Conservation (phyloP, 2,888 invertebrate species). For the Luperina testacea region DNA sequence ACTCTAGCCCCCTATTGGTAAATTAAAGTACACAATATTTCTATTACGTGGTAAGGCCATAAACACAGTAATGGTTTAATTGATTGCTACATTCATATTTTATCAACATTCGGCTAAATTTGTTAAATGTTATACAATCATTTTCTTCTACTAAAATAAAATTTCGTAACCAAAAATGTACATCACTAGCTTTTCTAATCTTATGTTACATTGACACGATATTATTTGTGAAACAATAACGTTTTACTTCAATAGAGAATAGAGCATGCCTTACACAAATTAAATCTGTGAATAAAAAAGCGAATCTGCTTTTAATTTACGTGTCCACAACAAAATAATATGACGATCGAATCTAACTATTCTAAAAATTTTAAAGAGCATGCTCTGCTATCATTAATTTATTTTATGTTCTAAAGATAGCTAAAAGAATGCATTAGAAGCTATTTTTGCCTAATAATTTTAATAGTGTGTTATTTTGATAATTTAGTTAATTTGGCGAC, state of each 20-base stretch:
- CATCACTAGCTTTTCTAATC: constrained; percentile 60
- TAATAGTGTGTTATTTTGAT: constrained; percentile 34
- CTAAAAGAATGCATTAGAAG: constrained; percentile 55
- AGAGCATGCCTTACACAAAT: constrained; percentile 54
- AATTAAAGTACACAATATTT: constrained; percentile 6
- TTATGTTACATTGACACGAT: constrained; percentile 57
- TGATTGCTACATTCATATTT: background rate
- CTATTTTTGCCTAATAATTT: constrained; percentile 44
- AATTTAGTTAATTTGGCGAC: constrained; percentile 43
- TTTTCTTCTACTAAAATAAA: constrained; percentile 37
- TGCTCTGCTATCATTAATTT: constrained; percentile 45
- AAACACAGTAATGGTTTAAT: background rate
- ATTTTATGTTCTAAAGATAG: constrained; percentile 52
- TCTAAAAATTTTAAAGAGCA: constrained; percentile 54
- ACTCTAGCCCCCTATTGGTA: constrained; percentile 15
- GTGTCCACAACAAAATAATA: constrained; percentile 21
- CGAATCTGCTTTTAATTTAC: constrained; percentile 16
- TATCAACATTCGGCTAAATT: background rate
- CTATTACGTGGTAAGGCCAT: background rate
- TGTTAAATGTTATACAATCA: constrained; percentile 3
- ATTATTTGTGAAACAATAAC: constrained; percentile 35
- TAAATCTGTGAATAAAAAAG: constrained; percentile 33
- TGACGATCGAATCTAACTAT: constrained; percentile 34
- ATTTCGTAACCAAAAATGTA: constrained; percentile 40
- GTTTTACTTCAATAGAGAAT: constrained; percentile 35